phyloP scores from a whole-genome alignment of 2,888 invertebrate species.

The Philaethria dido region DNA sequence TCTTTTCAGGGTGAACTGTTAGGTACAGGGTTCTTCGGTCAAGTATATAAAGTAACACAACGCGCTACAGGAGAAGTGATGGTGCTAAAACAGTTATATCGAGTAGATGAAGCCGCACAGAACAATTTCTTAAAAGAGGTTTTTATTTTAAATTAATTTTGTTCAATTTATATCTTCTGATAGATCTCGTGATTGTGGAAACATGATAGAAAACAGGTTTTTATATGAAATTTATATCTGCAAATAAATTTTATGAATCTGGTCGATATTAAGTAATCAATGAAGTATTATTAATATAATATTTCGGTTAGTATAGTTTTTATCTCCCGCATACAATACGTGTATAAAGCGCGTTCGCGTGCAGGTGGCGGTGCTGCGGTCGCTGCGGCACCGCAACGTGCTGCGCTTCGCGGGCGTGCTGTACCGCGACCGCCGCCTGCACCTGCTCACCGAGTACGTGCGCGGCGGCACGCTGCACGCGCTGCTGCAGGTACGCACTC shows the following conservation, averaged over 20 bases:
- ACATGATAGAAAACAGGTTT: no score
- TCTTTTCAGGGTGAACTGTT: slow-evolving; percentile 90
- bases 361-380: slow-evolving; percentile 93
- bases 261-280: no score
- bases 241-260: no score
- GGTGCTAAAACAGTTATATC: slow-evolving; percentile 96
- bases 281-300: no score
- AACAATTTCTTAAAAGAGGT: slow-evolving; percentile 96
- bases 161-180: no score
- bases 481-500: slow-evolving; percentile 87
- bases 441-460: slow-evolving; percentile 96
- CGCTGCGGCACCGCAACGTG: slow-evolving; percentile 94
- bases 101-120: slow-evolving; percentile 97
- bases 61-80: slow-evolving; percentile 95
- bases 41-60: slow-evolving; percentile 96
- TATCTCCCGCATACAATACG: no score
- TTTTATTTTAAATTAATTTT: not conserved
- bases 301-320: no score
- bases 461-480: slow-evolving; percentile 95
- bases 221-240: no score
- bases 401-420: slow-evolving; percentile 95
- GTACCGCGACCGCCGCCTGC: slow-evolving; percentile 95
- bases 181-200: no score
- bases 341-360: no score
- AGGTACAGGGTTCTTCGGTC: slow-evolving; percentile 97